Evolutionary conservation across 1,140 invertebrate species (phyloP).

Genomic region (Drosophila mauritiana): DNA sequence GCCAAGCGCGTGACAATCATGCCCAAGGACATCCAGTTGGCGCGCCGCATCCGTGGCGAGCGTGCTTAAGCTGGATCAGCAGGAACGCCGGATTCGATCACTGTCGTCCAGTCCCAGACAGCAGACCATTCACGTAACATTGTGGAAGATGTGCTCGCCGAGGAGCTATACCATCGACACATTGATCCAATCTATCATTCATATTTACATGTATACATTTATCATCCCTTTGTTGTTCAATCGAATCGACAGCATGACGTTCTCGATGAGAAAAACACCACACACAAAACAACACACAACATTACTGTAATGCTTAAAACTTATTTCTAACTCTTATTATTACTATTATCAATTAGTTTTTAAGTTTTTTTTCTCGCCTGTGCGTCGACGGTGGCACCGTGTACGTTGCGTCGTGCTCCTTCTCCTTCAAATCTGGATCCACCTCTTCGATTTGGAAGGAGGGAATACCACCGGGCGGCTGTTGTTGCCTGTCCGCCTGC

Average conservation of each 20-base stretch:
- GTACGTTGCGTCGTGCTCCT: neutral
- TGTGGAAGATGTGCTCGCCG: neutral
- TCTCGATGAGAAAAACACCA: neutral
- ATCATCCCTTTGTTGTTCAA: conserved; percentile 18
- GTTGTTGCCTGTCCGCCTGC: conserved; percentile 24
- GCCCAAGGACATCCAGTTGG: conserved; percentile 96
- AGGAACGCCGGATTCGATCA: neutral
- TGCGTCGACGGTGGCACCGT: neutral
- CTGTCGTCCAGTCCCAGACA: conserved; percentile 13
- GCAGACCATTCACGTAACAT: conserved; percentile 1
- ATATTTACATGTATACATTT: conserved; percentile 27
- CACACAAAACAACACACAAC: conserved; percentile 41
- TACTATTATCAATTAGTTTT: conserved; percentile 70
- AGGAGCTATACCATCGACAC: neutral
- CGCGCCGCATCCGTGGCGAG: conserved; percentile 91
- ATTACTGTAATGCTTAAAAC: conserved; percentile 46
- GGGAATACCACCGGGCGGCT: neutral
- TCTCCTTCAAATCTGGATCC: neutral
- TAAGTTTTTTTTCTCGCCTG: conserved; percentile 45
- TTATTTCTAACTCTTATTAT: conserved; percentile 64
- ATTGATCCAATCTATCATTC: conserved; percentile 27
- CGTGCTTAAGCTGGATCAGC: conserved; percentile 86
- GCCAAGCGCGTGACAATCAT: conserved; percentile 96
- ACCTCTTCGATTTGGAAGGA: neutral
- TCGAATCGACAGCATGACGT: conserved; percentile 2